Percentiles rank a stretch among this genome's conserved stretches.
Evolutionary conservation across 2,113 vertebrate genomes (phyloP).

Genomic region (Salminus brasiliensis): DNA sequence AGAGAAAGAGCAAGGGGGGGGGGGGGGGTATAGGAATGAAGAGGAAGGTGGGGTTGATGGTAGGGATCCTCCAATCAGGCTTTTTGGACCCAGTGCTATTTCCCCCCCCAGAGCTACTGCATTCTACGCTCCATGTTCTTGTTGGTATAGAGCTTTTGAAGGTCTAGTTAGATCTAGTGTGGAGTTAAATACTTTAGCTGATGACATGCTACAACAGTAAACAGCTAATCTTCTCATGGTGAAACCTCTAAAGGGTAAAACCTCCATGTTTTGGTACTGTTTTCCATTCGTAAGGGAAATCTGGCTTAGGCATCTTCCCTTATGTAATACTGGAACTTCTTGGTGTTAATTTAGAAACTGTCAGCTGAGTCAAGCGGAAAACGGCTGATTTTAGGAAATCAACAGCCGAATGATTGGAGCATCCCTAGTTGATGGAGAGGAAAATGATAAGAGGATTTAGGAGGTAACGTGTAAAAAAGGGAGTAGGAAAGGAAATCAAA

Average conservation of each 20-base stretch:
- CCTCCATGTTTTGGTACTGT: not conserved
- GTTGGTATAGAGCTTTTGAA: too few relatives aligned
- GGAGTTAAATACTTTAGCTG: too few relatives aligned
- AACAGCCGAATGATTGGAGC: not conserved
- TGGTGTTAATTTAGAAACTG: not conserved
- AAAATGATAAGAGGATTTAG: too few relatives aligned
- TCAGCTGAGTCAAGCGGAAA: not conserved
- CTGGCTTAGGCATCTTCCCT: not conserved
- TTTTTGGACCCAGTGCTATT: not conserved
- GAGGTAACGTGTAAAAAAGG: too few relatives aligned
- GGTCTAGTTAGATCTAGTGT: too few relatives aligned
- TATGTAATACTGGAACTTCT: not conserved
- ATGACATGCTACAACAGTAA: too few relatives aligned
- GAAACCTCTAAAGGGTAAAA: too few relatives aligned
- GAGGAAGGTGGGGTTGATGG: not conserved
- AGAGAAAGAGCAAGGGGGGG: slow-evolving; percentile 35
- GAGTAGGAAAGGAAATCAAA: not conserved
- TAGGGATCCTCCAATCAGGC: slow-evolving; percentile 1
- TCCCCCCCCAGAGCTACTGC: too few relatives aligned
- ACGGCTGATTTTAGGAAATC: not conserved
- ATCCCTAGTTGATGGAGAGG: not conserved
- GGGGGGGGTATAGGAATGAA: not conserved
- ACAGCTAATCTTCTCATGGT: too few relatives aligned
- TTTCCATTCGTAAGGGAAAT: too few relatives aligned
- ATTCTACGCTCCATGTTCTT: too few relatives aligned